Evolutionary conservation across 92 coral and sea anemone genomes (phyloP), one percentile per base, ranked within the genome.

Genomic region (Actinostola sp.): DNA sequence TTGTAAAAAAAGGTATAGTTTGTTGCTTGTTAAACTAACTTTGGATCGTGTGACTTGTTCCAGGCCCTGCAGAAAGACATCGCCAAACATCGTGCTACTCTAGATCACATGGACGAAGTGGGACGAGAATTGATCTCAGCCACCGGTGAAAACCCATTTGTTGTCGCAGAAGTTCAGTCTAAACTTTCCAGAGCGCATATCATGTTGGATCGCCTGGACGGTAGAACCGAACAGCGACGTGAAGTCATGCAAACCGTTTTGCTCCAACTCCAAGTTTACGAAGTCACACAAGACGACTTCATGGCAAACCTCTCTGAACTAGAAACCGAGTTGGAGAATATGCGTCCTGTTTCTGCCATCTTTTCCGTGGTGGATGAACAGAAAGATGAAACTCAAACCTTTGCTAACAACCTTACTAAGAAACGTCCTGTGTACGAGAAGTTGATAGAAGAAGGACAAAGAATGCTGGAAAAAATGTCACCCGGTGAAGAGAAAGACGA

Each of bases 391-490:
- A 71, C 88, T 32, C 75, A 90, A 52, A 66, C 63, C 33, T 83
- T 46, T 55, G 76, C 84, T 0, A 90, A 80, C 29, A 81, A 66
- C 77, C 66, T 94, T 39, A 57, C 89, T 14, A 78, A 84, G 56
- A 92, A 92, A 65, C 88, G 92, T 62, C 98, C 97, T 0, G 92
- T 94, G 28, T 94, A 77, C 66, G 98, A 94, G 44, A 94, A 92
- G 63, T 71, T 94, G 31, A 76, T 94, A 55, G 95, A 92, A 41
- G 93, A 92, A 63, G 97, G 97, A 26, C 80, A 70, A 44, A 53
- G 75, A 33, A 77, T 94, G 92, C 86, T 83, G 42, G 86, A 83
- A 59, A 78, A 86, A 51, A 79, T 89, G 77, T 94, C 88, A 48
- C 95, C 95, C 50, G 93, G 98, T 3, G 81, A 79, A 16, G 98